Base-by-base conservation (phyloP, 2,888 invertebrate genomes). In the Ophion obscuratus region DNA sequence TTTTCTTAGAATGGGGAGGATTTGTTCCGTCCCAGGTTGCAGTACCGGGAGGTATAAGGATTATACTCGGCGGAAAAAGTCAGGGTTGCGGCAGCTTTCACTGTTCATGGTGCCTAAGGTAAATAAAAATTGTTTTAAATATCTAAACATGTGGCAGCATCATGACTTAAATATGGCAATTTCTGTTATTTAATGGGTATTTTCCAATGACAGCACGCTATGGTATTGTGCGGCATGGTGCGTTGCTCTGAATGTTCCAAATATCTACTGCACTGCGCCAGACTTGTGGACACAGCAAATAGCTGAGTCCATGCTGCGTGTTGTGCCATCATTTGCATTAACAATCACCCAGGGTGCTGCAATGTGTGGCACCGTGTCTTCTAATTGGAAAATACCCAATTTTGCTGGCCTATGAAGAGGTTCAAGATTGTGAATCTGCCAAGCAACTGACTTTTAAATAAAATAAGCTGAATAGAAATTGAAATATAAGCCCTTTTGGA, bases 201-300 rank as follows among this genome's bases (percentile, higher is more conserved):
- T 67, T 67, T 67, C 67, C 67, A 67, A 67, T 40, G 31, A 67
- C n/a, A 67, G 67, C 67, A 67, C 67, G 24, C 62, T 62, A n/a
- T 62, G 62, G 20, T n/a, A 62, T 24, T 62, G 6, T 17, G 24
- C 24, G 36, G 36, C 67, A 67, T n/a, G 36, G 67, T 40, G 67
- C 67, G 67, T 2, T 11, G 24, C 36, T 36, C 24, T 36, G 40
- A 36, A 24, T 67, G 67, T 67, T 67, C 67, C 67, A 67, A 67
- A 31, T 31, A 31, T 31, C 40, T 67, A 67, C n/a, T 4, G 67
- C 67, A 67, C 67, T 67, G 40, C 40, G 36, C 24, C 67, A 36
- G 5, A 67, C 67, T 24, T n/a, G 20, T 36, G 36, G 17, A 36
- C 40, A 67, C 67, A 67, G 7, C 36, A 67, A 67, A 67, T 40